These are phyloP conservation scores for Coregonus sp. DNA, from an alignment of 2,797 vertebrate species.

Conservation along the genomic window DNA sequence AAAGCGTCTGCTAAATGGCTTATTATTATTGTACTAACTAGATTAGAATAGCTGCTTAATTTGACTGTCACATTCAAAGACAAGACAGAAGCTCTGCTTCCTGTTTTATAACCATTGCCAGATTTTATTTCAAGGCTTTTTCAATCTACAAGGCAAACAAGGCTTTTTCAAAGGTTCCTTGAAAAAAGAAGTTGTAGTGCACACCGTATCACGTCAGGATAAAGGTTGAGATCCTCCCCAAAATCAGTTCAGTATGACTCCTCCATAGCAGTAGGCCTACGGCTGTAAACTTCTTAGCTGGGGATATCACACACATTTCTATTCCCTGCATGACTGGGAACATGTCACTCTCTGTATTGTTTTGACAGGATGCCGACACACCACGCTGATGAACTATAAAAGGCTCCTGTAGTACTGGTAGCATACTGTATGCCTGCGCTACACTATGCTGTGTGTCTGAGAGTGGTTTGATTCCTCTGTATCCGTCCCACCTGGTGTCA, in stretches of 20 bases:
- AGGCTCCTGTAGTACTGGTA: constrained; percentile 65
- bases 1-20: too few species aligned
- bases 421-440: constrained; percentile 53
- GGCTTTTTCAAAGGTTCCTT: neutral
- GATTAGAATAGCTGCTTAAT: neutral
- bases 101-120: neutral
- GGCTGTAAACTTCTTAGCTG: too few species aligned
- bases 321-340: neutral
- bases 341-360: constrained; percentile 41
- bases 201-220: neutral
- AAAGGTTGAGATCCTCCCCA: neutral
- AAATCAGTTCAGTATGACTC: neutral
- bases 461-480: constrained; percentile 28
- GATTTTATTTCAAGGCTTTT: neutral
- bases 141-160: neutral
- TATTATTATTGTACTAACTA: neutral
- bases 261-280: neutral
- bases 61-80: neutral
- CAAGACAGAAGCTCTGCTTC: too few species aligned
- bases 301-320: neutral
- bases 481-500: neutral
- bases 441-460: constrained; percentile 29
- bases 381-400: constrained; percentile 53
- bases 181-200: neutral
- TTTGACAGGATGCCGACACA: constrained; percentile 64